Conservation (phyloP, 2,888 invertebrate genomes). For the Pterobdella sp. region DNA sequence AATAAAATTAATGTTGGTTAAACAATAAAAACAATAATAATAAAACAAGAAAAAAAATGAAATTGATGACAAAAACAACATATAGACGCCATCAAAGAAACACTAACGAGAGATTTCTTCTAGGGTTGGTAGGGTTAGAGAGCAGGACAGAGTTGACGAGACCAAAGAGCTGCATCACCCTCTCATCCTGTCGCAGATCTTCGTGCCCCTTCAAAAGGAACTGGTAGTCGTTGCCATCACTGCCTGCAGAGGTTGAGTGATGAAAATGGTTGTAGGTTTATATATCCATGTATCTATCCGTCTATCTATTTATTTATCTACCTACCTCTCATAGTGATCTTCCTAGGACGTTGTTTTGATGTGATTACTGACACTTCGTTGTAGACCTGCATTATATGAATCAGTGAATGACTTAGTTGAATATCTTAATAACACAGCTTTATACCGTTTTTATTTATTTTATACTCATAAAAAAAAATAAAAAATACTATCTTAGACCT, state of each 20-base stretch:
- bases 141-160: conserved; percentile 88
- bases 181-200: conserved; percentile 92
- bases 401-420: too few relatives aligned
- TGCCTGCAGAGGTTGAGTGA: conserved; percentile 59
- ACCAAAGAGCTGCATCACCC: conserved; percentile 95
- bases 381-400: not conserved
- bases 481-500: too few relatives aligned
- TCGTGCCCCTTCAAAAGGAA: conserved; percentile 98
- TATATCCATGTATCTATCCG: not conserved
- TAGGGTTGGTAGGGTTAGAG: conserved; percentile 88
- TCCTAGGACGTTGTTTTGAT: conserved; percentile 92
- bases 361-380: conserved; percentile 53
- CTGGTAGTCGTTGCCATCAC: conserved; percentile 95
- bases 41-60: not conserved
- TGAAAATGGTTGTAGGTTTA: not conserved
- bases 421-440: too few relatives aligned
- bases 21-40: too few relatives aligned
- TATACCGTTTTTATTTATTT: too few relatives aligned
- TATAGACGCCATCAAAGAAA: not conserved
- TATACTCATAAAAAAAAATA: too few relatives aligned
- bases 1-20: too few relatives aligned
- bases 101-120: conserved; percentile 66
- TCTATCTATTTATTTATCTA: too few relatives aligned
- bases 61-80: not conserved
- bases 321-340: conserved; percentile 75